phyloP scores from a whole-genome alignment of 2,797 vertebrate species.

The Odontamblyopus rebecca region DNA sequence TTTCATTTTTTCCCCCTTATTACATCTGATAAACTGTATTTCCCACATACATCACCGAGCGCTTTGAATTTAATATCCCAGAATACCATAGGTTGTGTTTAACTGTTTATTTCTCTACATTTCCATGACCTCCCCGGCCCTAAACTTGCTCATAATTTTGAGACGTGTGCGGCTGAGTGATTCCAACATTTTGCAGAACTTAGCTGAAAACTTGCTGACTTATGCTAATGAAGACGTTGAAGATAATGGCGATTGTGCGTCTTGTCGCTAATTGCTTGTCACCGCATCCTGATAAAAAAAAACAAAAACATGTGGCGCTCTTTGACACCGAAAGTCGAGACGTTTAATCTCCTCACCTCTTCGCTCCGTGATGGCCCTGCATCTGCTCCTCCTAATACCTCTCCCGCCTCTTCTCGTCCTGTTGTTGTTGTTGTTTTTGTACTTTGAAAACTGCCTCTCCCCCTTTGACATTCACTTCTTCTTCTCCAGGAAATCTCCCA shows the following conservation, averaged over 20 bases:
- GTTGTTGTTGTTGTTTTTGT: slow-evolving; percentile 33
- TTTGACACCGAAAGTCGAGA: slow-evolving; percentile 70
- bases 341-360: slow-evolving; percentile 45
- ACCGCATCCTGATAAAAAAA: slow-evolving; percentile 46
- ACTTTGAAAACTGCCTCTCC: slow-evolving; percentile 36
- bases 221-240: neutral
- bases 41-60: no score
- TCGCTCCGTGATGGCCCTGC: slow-evolving; percentile 45
- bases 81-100: no score
- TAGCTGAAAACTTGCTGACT: neutral
- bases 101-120: no score
- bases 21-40: no score
- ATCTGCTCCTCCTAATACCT: slow-evolving; percentile 59
- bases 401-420: slow-evolving; percentile 43
- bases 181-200: neutral
- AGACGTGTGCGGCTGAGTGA: neutral
- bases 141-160: neutral
- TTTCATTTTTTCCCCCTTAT: no score
- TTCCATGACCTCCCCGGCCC: no score
- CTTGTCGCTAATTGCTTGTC: slow-evolving; percentile 13
- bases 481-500: slow-evolving; percentile 41
- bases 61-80: no score
- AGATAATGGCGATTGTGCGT: slow-evolving; percentile 17
- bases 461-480: slow-evolving; percentile 70
- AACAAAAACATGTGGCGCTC: slow-evolving; percentile 55